Evolutionary conservation across 37 sponge, comb jelly and placozoan species (phyloP), one percentile per base, ranked within the genome.

Genomic region (Hexactinellida sp.): DNA sequence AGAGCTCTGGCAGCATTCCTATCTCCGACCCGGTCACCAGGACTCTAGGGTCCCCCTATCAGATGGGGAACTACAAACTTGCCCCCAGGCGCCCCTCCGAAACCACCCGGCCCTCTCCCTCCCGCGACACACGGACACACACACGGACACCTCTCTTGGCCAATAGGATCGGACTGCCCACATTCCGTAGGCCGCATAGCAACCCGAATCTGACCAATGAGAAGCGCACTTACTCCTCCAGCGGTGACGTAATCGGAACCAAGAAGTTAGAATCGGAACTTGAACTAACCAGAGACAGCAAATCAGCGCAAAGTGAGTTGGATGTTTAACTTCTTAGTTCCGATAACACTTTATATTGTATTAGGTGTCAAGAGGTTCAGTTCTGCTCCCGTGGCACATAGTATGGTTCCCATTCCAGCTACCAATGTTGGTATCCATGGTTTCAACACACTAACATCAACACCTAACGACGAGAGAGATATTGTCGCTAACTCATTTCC

Each of bases 121-220:
- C 76, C 5, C 76, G 76, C 34, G 76, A 63, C 76, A 63, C 76
- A 10, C 9, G 16, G 52, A 9, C 52, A 47, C 52, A 47, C 9
- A 47, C 16, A 47, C 9, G 3, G 21, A 63, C 76, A 10, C 76
- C 76, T n/a, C 21, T 63, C 76, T 7, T 63, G 30, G 21, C 34
- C 34, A 25, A 10, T n/a, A 63, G 3, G 34, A n/a, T n/a, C n/a
- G n/a, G n/a, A n/a, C 76, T 63, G 5, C 76, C 76, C 5, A 63
- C 76, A 63, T 63, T 63, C 76, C 76, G 76, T 28, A 63, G 76
- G 13, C 76, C 76, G 3, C 76, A 63, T 28, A 63, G 34, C 76
- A 63, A 63, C 76, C 76, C 76, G 76, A 63, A 63, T 63, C 76
- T 63, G 5, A 25, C 76, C 21, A 10, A 3, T n/a, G 30, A 63